Evolutionary conservation across 2,888 invertebrate species (phyloP).

Genomic region (Spodoptera exigua): DNA sequence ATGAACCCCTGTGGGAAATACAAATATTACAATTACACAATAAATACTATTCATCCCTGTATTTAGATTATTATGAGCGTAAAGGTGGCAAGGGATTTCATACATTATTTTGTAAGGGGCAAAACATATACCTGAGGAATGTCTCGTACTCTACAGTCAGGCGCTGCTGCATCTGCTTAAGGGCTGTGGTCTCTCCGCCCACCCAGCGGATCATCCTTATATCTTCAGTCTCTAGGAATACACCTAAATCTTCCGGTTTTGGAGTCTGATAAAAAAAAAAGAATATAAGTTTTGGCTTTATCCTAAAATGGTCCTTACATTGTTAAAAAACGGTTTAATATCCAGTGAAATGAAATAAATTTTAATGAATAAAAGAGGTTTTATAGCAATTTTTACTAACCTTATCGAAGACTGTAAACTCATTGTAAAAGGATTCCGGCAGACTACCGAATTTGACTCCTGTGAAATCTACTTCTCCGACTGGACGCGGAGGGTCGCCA

Average conservation of each 20-base stretch:
- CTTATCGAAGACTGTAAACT: slow-evolving; percentile 85
- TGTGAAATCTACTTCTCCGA: slow-evolving; percentile 76
- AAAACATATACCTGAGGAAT: slow-evolving; percentile 79
- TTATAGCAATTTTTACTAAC: slow-evolving; percentile 58
- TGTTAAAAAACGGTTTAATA: too few relatives aligned
- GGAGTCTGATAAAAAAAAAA: slow-evolving; percentile 75
- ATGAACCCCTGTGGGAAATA: slow-evolving; percentile 84
- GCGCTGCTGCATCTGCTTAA: slow-evolving; percentile 88
- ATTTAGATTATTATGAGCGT: too few relatives aligned
- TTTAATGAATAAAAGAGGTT: too few relatives aligned
- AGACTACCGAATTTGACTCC: slow-evolving; percentile 84
- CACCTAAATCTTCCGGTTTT: slow-evolving; percentile 88
- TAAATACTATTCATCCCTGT: neutral
- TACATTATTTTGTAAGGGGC: too few relatives aligned
- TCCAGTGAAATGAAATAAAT: too few relatives aligned
- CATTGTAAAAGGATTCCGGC: slow-evolving; percentile 78
- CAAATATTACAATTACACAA: neutral
- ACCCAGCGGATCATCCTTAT: slow-evolving; percentile 89
- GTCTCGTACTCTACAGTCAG: slow-evolving; percentile 89
- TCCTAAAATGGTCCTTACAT: too few relatives aligned
- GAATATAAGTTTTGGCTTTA: neutral
- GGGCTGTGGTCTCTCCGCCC: slow-evolving; percentile 91
- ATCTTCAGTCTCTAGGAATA: slow-evolving; percentile 85
- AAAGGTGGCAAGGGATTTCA: too few relatives aligned
- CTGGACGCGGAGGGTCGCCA: slow-evolving; percentile 90